Conservation (phyloP, 2,113 vertebrate species). For the Corythornis cristatus region DNA sequence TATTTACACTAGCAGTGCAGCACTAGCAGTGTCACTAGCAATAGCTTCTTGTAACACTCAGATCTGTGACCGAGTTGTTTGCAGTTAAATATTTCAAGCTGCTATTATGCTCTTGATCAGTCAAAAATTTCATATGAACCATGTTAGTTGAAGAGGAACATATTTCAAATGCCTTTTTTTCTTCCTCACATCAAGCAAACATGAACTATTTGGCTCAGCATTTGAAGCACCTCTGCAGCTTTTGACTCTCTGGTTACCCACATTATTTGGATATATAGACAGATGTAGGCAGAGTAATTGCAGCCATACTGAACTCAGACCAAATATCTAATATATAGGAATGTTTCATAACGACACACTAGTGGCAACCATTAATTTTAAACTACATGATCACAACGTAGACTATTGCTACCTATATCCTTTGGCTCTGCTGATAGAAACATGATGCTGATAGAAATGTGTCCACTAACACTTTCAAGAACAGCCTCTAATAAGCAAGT, state of each 20-base stretch:
- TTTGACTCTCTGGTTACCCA: not conserved
- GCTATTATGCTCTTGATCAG: not conserved
- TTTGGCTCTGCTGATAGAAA: not conserved
- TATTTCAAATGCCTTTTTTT: not conserved
- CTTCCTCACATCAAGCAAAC: not conserved
- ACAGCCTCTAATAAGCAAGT: not conserved
- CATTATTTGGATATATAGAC: rapidly evolving
- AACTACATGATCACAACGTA: not conserved
- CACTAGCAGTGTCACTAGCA: not conserved
- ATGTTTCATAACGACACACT: not conserved
- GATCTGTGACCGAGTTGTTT: not conserved
- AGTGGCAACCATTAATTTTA: no score
- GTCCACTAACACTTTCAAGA: not conserved
- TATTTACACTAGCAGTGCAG: not conserved
- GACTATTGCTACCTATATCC: not conserved
- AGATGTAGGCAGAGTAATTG: not conserved
- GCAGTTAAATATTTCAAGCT: not conserved
- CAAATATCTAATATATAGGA: not conserved
- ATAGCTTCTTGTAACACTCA: not conserved
- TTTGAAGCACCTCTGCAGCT: not conserved
- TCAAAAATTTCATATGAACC: not conserved
- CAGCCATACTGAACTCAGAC: not conserved
- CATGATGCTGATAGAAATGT: not conserved
- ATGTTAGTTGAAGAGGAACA: not conserved
- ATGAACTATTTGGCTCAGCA: not conserved